Evolutionary conservation across 2,113 vertebrate species (phyloP).

Genomic region (Ophthalmotilapia sp.): DNA sequence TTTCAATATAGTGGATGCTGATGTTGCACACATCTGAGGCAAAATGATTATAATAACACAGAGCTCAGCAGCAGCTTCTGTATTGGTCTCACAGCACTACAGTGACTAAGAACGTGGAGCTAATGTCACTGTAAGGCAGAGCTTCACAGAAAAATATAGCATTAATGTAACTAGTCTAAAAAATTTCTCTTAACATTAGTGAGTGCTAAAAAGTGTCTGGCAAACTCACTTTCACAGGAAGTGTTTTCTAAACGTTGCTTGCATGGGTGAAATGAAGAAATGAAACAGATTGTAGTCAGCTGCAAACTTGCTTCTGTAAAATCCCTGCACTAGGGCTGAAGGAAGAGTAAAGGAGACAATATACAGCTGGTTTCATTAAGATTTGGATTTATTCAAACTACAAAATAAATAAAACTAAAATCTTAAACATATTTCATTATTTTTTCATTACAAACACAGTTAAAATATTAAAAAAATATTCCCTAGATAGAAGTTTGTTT

Average conservation of each 20-base stretch:
- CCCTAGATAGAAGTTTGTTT: neutral
- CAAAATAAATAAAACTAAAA: rapidly evolving
- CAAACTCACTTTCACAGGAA: rapidly evolving
- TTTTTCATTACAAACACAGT: too few relatives aligned
- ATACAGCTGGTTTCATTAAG: neutral
- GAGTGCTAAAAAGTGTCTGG: neutral
- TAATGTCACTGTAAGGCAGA: neutral
- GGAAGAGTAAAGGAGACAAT: neutral
- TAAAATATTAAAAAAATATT: neutral
- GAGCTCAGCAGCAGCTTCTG: neutral
- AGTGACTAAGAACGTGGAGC: neutral
- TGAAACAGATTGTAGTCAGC: neutral
- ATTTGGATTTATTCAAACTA: neutral
- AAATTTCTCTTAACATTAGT: neutral
- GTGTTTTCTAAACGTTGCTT: neutral
- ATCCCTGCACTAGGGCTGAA: neutral
- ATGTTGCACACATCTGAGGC: neutral
- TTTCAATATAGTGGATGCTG: neutral
- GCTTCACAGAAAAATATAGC: neutral
- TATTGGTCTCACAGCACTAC: neutral
- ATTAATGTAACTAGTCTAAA: neutral
- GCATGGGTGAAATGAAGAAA: neutral
- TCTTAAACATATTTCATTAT: too few relatives aligned
- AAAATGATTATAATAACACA: neutral
- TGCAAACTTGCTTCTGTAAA: neutral